Evolutionary conservation across 2,797 vertebrate genomes (phyloP).

Genomic region (Erethizon dorsatum): DNA sequence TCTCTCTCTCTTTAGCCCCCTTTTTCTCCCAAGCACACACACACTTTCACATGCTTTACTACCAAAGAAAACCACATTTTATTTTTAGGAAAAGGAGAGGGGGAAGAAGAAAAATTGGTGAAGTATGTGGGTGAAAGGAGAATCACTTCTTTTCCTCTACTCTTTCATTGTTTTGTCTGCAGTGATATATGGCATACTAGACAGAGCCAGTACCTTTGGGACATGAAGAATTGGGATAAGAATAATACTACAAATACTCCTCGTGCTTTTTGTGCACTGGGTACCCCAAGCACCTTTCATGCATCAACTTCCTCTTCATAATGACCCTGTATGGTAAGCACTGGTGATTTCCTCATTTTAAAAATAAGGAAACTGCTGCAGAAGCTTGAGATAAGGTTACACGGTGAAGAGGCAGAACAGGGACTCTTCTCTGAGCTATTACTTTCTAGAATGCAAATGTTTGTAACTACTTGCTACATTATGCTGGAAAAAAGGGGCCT

Average conservation of each 20-base stretch:
- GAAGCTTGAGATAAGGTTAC: neutral
- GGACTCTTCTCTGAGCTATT: neutral
- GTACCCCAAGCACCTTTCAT: neutral
- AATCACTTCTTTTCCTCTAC: neutral
- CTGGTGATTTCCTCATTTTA: slow-evolving; percentile 3
- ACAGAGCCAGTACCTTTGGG: neutral
- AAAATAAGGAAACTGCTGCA: neutral
- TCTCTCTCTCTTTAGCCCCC: too few relatives aligned
- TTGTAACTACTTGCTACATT: neutral
- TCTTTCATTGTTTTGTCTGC: neutral
- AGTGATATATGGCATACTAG: neutral
- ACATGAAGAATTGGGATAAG: neutral
- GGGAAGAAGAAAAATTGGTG: neutral
- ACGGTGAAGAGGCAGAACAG: neutral
- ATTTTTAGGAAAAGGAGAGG: neutral
- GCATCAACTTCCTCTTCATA: neutral
- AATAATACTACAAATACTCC: neutral
- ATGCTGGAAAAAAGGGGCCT: neutral
- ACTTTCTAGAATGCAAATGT: neutral
- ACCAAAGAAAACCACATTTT: neutral
- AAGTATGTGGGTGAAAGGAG: neutral
- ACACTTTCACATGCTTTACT: neutral
- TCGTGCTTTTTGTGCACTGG: neutral
- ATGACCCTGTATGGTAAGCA: neutral
- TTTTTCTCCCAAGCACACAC: neutral